A percentile compares a stretch with the other conserved stretches of the same genome.
Conservation (phyloP, 2,113 vertebrate genomes). For the Periophthalmus modestus region DNA sequence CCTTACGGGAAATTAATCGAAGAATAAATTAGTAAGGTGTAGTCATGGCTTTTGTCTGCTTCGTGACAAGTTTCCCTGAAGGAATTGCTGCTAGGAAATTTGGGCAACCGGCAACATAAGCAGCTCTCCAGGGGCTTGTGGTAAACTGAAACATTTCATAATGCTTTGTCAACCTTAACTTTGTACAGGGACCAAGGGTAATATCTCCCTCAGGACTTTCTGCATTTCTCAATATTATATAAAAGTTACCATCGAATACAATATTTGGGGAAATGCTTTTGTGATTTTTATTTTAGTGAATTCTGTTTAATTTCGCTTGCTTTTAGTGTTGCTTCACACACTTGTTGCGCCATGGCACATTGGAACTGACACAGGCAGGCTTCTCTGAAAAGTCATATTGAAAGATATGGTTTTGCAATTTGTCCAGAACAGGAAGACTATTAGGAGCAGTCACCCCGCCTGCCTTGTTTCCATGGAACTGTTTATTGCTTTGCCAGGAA, state of each 20-base stretch:
- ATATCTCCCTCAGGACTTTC: not conserved
- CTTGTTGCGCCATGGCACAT: too few relatives aligned
- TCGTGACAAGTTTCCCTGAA: not conserved
- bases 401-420: too few relatives aligned
- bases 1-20: conserved; percentile 1
- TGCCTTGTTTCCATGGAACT: too few relatives aligned
- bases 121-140: not conserved
- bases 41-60: conserved; percentile 6
- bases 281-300: not conserved
- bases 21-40: conserved; percentile 3
- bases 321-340: not conserved
- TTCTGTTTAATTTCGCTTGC: not conserved
- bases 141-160: not conserved
- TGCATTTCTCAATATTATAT: not conserved
- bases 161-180: not conserved
- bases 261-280: not conserved
- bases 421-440: not conserved
- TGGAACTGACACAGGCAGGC: too few relatives aligned
- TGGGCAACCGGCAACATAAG: not conserved
- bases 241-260: not conserved
- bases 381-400: too few relatives aligned
- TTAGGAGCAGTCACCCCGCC: too few relatives aligned
- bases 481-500: too few relatives aligned
- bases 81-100: not conserved
- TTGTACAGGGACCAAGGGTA: conserved; percentile 2